A percentile compares a stretch with the other conserved stretches of the same genome.
phyloP scores from a whole-genome alignment of 2,797 vertebrate species.

The Manis javanica region DNA sequence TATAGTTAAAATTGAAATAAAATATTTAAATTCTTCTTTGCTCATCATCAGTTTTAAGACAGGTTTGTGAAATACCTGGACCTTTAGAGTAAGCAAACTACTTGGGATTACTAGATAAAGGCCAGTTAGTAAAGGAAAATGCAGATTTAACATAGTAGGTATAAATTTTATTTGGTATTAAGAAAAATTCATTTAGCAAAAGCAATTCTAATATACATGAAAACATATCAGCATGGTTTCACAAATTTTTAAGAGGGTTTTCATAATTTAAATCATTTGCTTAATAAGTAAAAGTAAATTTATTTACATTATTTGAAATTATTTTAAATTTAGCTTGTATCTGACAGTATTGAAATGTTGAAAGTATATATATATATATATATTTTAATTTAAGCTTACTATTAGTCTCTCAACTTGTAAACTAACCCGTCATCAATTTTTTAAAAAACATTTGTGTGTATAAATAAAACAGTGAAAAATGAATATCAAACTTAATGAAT shows the following conservation, averaged over 20 bases:
- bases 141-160: not conserved
- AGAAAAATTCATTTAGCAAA: not conserved
- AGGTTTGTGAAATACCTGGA: not conserved
- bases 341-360: not conserved
- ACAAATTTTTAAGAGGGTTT: not conserved
- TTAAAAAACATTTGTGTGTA: not conserved
- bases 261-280: not conserved
- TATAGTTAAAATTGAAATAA: not conserved
- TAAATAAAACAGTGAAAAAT: not conserved
- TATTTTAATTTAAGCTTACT: not conserved
- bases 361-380: not conserved
- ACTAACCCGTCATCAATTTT: not conserved
- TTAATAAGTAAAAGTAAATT: not conserved
- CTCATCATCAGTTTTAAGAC: not conserved
- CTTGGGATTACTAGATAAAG: not conserved
- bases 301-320: conserved; percentile 6
- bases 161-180: not conserved
- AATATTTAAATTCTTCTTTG: conserved; percentile 15
- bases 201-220: not conserved
- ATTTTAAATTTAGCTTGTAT: not conserved
- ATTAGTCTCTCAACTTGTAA: not conserved
- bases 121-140: not conserved
- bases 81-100: not conserved
- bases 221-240: not conserved
- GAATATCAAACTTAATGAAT: not conserved